A percentile compares a stretch with the other conserved stretches of the same genome.
Conservation (phyloP, 1,140 invertebrate genomes). For the Solenopsis fugax region DNA sequence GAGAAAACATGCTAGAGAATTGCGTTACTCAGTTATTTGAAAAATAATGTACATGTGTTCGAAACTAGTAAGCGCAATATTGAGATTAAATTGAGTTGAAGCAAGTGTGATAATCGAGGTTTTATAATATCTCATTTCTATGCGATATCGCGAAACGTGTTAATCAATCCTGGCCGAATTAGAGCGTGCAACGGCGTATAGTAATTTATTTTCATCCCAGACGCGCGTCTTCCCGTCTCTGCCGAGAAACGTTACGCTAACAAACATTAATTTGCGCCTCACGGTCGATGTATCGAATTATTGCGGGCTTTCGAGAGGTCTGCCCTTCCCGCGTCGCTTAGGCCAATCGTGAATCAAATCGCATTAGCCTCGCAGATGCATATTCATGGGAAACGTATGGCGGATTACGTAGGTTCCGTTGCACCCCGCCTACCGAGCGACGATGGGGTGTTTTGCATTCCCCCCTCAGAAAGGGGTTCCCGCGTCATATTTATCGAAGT, state of each 20-base stretch:
- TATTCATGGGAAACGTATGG: constrained; percentile 85
- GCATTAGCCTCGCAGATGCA: constrained; percentile 84
- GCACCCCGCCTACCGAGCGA: constrained; percentile 74
- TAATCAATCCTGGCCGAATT: constrained; percentile 46
- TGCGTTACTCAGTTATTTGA: background rate
- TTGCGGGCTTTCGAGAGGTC: constrained; percentile 74
- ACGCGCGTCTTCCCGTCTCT: constrained; percentile 46
- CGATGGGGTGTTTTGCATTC: constrained; percentile 76
- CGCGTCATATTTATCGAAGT: constrained; percentile 74
- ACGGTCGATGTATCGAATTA: constrained; percentile 78
- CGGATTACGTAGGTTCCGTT: constrained; percentile 82
- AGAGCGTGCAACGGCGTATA: constrained; percentile 20
- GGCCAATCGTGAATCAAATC: constrained; percentile 84
- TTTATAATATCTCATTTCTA: constrained; percentile 45
- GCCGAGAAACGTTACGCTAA: constrained; percentile 74
- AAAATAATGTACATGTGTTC: background rate
- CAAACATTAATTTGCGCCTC: constrained; percentile 78
- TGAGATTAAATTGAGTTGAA: background rate
- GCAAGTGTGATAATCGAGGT: constrained; percentile 13
- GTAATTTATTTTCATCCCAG: constrained; percentile 74
- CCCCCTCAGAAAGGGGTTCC: constrained; percentile 71
- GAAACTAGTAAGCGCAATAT: background rate
- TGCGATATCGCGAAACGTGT: background rate
- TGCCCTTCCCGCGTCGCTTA: constrained; percentile 64
- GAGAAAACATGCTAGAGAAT: background rate